Evolutionary conservation across 2,888 invertebrate genomes (phyloP), one percentile per base, ranked within the genome.

Genomic region (Halictus quadricinctus): DNA sequence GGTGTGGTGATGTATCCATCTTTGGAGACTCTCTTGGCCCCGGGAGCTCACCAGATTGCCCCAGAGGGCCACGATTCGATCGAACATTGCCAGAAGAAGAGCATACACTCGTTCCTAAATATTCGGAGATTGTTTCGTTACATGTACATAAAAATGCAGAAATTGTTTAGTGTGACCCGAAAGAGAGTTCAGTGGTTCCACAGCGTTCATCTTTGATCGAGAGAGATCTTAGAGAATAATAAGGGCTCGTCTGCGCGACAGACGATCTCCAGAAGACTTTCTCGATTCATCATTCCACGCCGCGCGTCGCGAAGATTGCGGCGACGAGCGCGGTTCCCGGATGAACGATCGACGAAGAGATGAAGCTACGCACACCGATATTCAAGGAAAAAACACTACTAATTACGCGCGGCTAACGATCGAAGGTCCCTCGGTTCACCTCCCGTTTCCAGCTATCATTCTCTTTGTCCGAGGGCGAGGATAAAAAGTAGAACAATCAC

Each of bases 401-500:
- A 46, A 64, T 43, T 41, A 50, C 48, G 29, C 46, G 69, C 36
- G 21, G 15, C 46, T 77, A 48, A 48, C 29, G 60, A 36, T 72
- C 25, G 48, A 29, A 18, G 25, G 70, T 13, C 72, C 41, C 21
- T 50, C 41, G 25, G 60, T 41, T 50, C 48, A 13, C 50, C 10
- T n/a, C n/a, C 36, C 36, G 73, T 18, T 36, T 60, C 60, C 6
- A 29, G 7, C 54, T 54, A 54, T 13, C 7, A 21, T 29, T 73
- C 50, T 50, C 50, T 36, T 73, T 36, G 36, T 36, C 50, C 50
- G 25, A 46, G 36, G 58, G 46, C 18, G 50, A 72, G 66, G 48
- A 29, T 66, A n/a, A 60, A 69, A 77, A 80, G 54, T 69, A 60
- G 69, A 84, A 79, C 79, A 25, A 60, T 18, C 58, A 82, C 69